Base-by-base conservation (phyloP, 2,797 vertebrate species). In the Cygnus olor region DNA sequence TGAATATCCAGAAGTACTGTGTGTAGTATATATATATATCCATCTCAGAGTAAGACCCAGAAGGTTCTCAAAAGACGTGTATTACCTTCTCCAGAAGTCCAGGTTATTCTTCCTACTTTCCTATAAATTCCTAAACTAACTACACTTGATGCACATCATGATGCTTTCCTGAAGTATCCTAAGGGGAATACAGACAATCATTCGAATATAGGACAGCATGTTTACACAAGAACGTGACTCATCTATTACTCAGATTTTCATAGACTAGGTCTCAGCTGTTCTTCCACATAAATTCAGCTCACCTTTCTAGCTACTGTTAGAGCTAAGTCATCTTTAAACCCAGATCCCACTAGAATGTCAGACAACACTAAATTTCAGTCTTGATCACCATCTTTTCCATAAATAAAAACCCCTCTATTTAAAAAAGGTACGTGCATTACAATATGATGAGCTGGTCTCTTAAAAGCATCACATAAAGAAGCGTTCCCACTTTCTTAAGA, bases 21-120 rank as follows among this genome's bases (percentile, higher is more conserved):
- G 78, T 44, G 85, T 44, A 69, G 34, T 42, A 58, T 51, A 86
- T 68, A 49, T 44, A 84, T 11, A 57, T 6, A 88, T n/a, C 71
- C 54, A 86, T 25, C 54, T 78, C 54, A 51, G 36, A 80, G 22
- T 49, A 38, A 76, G 70, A n/a, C 38, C 58, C 74, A 89, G 68
- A 70, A 88, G 66, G 78, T 70, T 93, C 83, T 69, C 80, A 66
- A 51, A 93, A 90, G 45, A 82, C 66, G 71, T 80, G n/a, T 27
- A 79, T 91, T 80, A 88, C 80, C 78, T 86, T 76, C 88, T 96
- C 74, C 91, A 92, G 89, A 93, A 84, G 66, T 66, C 89, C 84
- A 72, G 66, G 54, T 85, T 92, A 77, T 66, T 80, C 87, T 90
- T 86, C 89, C 94, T 94, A 89, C 44, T 77, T 21, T 87, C 78